These are phyloP conservation scores for Belgica antarctica DNA, from an alignment of 2,888 invertebrate species.

Conservation along the genomic window DNA sequence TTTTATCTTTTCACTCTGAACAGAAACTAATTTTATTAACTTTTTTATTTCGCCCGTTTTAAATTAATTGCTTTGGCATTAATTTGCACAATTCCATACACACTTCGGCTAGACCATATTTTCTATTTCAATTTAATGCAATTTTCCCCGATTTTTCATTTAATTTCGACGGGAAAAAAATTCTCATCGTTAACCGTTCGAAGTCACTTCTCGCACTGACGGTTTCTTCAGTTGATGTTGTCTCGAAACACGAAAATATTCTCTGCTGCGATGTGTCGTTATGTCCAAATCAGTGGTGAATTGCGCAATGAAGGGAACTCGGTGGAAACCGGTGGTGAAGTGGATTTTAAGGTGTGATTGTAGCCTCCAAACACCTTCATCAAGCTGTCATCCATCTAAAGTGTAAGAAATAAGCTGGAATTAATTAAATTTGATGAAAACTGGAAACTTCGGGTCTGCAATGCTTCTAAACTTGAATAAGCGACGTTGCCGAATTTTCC, in stretches of 20 bases:
- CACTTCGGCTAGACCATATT: slow-evolving; percentile 35
- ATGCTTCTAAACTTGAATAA: background rate
- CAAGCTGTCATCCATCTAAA: too few species aligned
- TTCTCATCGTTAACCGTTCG: slow-evolving; percentile 42
- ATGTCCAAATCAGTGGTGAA: background rate
- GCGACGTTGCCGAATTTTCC: slow-evolving; percentile 29
- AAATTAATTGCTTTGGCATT: slow-evolving; percentile 31
- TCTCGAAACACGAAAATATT: background rate
- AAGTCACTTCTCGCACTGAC: slow-evolving; percentile 42
- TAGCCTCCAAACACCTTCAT: too few species aligned
- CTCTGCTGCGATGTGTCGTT: background rate
- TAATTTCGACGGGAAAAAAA: background rate
- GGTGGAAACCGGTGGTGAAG: too few species aligned
- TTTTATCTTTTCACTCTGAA: slow-evolving; percentile 6
- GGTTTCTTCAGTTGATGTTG: background rate
- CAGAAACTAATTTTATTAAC: slow-evolving; percentile 21
- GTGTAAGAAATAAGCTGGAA: too few species aligned
- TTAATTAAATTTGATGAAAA: too few species aligned
- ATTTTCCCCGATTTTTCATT: slow-evolving; percentile 29
- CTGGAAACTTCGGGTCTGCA: background rate
- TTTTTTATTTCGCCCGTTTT: slow-evolving; percentile 22
- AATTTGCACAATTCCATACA: slow-evolving; percentile 26
- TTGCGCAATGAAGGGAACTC: background rate
- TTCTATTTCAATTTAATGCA: slow-evolving; percentile 37
- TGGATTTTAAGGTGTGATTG: too few species aligned